Base-by-base conservation (phyloP, 2,797 vertebrate genomes). In the Cephalopachus bancanus region DNA sequence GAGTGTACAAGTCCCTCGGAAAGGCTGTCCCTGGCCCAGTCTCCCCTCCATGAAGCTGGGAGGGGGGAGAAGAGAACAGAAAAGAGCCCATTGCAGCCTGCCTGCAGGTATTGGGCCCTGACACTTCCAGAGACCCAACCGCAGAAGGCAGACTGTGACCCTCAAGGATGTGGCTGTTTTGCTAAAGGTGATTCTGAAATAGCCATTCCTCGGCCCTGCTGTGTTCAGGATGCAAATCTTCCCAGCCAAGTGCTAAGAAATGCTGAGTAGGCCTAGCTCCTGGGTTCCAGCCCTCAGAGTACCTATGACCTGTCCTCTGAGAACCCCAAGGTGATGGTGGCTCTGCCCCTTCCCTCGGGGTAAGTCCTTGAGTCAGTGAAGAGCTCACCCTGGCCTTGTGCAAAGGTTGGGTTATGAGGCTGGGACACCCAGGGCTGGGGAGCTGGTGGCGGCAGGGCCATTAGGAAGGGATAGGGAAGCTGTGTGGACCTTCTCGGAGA, bases 291-390 rank as follows among this genome's bases (percentile, higher is more conserved):
- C 19, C 65, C 28, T 91, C 24, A 17, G 8, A 81, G 10, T 59
- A 57, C 51, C 71, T 0, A 0, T 4, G 37, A 12, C 24, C 76
- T 57, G 28, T 6, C 16, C 22, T 2, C 20, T 7, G 65, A 62
- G 51, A 72, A 62, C 28, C 64, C 53, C 24, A 12, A 7, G 2
- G 53, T 19, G 17, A 14, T 0, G 5, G 4, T 26, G 51, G 19
- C 71, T 37, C 17, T 51, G 14, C 15, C n/a, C 14, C 7, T 0
- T 0, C 20, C 19, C 6, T 53, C 0, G 9, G 26, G 5, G 37
- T 44, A 44, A 44, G 44, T 44, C 44, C 11, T 1, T 10, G n/a
- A 57, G 57, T 37, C 53, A 33, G 37, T 19, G 55, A 83, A 75
- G 69, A 30, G 51, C 0, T 0, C 22, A 24, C 24, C 20, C 15